Evolutionary conservation across 2,888 invertebrate genomes (phyloP), one percentile per base, ranked within the genome.

Genomic region (Aporophyla nigra): DNA sequence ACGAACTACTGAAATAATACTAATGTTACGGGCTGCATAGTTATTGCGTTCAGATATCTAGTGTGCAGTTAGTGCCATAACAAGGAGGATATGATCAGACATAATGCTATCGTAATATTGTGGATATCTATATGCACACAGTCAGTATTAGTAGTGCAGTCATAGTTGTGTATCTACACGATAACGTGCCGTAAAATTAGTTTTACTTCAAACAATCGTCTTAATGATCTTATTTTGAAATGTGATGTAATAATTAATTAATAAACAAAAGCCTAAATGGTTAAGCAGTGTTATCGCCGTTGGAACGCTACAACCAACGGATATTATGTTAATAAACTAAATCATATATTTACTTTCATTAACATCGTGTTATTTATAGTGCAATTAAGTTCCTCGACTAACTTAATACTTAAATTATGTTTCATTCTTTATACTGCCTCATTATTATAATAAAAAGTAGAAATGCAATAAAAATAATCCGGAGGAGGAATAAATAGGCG

Each of bases 241-340:
- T 78, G 74, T 80, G 78, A 82, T 82, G 71, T 78, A 81, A 82
- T 74, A 78, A 78, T 82, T 82, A 87, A 86, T 88, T 84, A 85
- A 87, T 86, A 88, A 90, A 90, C 87, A 90, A 79, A 92, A 92
- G 92, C 91, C 89, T 92, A 91, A 90, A 91, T 92, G 93, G 93
- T 93, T 91, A 95, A 94, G 94, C 96, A 96, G 95, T 96, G 96
- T 96, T 96, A 96, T 94, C 95, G 95, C 92, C 94, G 91, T 92
- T 91, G 92, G 90, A 90, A 94, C 93, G 93, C 93, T 90, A 92
- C 92, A 93, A 92, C 92, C 93, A 93, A 94, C 93, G 92, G 92
- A 89, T 89, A 90, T 78, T 40, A 80, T 93, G 93, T 94, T 94
- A 93, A 91, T 92, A 91, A 89, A 91, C 91, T 94, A 94, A 91